Base-by-base conservation (phyloP, 2,113 vertebrate species). In the Bufo gargarizans region DNA sequence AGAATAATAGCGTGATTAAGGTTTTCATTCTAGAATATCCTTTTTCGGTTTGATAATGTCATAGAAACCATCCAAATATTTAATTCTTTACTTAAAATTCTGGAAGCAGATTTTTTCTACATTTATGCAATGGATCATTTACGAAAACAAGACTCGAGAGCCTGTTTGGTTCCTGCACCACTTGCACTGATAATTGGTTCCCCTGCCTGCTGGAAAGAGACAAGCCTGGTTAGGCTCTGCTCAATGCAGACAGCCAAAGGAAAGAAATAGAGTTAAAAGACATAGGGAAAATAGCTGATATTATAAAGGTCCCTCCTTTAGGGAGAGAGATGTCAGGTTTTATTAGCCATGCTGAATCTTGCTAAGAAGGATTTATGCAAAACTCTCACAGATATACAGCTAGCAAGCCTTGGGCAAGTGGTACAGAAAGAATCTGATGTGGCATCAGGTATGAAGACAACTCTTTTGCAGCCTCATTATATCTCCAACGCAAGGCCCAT, bases 91-190 rank as follows among this genome's bases (percentile, higher is more conserved):
- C 43, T 59, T 82, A 63, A 59, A 19, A 61, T 82, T 61, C 58
- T 63, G 6, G 77, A 61, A 82, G 56, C 61, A 67, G 13, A 3
- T n/a, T 49, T 59, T 17, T n/a, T 12, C 11, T 22, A 61, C 80
- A 65, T 82, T 65, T 45, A 65, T 49, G 61, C 59, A 82, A 82
- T 82, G 79, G 79, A 63, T 63, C 56, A 82, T 82, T 82, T 82
- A 61, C 79, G 63, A 63, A 82, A 82, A 82, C 79, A 82, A 65
- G 80, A 20, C 19, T 82, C 10, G 4, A 19, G 47, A 82, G 80
- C 61, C 45, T 45, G 33, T 61, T 82, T 59, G 59, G 80, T 82
- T 65, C 43, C 80, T 82, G 80, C 59, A 65, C 17, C 80, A 82
- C 43, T 65, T 82, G 67, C 43, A 65, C 80, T 49, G 80, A 50